phyloP scores from a whole-genome alignment of 92 coral and sea anemone genomes.

The Heteractis magnifica region DNA sequence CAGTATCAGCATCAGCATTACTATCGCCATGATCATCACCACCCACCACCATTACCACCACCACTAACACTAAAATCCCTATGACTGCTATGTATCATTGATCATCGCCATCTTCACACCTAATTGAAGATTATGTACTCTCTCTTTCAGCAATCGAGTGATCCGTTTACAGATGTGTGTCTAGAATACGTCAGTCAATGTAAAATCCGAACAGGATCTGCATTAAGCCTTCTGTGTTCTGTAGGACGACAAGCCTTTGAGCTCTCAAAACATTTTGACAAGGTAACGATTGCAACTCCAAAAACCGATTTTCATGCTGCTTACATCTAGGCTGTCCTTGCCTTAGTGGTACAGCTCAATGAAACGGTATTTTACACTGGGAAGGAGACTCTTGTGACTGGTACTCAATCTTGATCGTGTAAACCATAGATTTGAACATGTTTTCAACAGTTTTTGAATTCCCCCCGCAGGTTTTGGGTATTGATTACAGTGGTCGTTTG shows the following conservation, averaged over 20 bases:
- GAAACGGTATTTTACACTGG: too few relatives aligned
- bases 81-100: too few relatives aligned
- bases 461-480: constrained; percentile 46
- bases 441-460: neutral
- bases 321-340: too few relatives aligned
- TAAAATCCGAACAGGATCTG: constrained; percentile 27
- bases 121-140: neutral
- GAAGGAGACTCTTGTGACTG: too few relatives aligned
- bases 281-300: constrained; percentile 5
- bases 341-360: too few relatives aligned
- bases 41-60: neutral
- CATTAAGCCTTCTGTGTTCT: constrained; percentile 55
- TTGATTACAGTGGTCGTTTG: constrained; percentile 58
- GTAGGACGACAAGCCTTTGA: constrained; percentile 58
- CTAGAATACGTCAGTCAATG: constrained; percentile 32
- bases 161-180: constrained; percentile 29
- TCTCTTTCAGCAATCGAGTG: neutral
- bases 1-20: neutral
- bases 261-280: constrained; percentile 43
- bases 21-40: neutral
- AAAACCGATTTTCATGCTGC: too few relatives aligned
- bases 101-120: too few relatives aligned
- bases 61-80: neutral
- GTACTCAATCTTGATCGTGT: too few relatives aligned
- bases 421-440: neutral